A percentile compares a stretch with the other conserved stretches of the same genome.
Evolutionary conservation across 2,888 invertebrate species (phyloP).

Genomic region (Pyrgus malvae): DNA sequence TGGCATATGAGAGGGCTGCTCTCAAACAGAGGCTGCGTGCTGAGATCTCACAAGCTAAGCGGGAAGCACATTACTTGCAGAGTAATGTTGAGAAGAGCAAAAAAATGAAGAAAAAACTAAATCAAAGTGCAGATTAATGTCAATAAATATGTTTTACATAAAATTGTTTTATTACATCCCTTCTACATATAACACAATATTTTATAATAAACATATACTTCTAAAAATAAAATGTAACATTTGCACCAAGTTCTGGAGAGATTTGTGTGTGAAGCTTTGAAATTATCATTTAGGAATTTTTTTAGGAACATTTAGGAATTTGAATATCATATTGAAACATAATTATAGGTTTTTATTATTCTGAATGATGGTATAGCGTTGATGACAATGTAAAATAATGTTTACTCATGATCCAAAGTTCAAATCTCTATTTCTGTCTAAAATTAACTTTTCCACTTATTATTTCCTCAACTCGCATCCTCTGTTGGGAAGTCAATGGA

Average conservation of each 20-base stretch:
- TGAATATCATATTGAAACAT: too few species aligned
- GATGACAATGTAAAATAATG: too few species aligned
- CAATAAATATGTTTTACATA: not conserved
- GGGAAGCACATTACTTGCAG: constrained; percentile 93
- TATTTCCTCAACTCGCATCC: constrained; percentile 73
- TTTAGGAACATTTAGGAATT: too few species aligned
- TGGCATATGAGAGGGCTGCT: constrained; percentile 95
- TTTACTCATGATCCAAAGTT: too few species aligned
- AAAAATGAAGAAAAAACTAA: constrained; percentile 79
- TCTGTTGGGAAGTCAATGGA: constrained; percentile 58
- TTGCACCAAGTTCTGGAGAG: too few species aligned
- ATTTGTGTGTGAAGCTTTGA: too few species aligned
- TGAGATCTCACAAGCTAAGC: constrained; percentile 95
- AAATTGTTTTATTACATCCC: not conserved
- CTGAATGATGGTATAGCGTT: too few species aligned
- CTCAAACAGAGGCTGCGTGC: constrained; percentile 91
- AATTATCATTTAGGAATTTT: too few species aligned
- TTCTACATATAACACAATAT: too few species aligned
- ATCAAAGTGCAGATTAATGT: constrained; percentile 9
- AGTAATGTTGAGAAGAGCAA: constrained; percentile 91
- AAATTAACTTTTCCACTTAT: constrained; percentile 64
- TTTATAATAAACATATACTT: too few species aligned
- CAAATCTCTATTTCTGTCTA: constrained; percentile 46
- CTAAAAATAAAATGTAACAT: too few species aligned
- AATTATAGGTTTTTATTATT: too few species aligned